phyloP scores from a whole-genome alignment of 2,797 vertebrate species.

The Platalea minor region DNA sequence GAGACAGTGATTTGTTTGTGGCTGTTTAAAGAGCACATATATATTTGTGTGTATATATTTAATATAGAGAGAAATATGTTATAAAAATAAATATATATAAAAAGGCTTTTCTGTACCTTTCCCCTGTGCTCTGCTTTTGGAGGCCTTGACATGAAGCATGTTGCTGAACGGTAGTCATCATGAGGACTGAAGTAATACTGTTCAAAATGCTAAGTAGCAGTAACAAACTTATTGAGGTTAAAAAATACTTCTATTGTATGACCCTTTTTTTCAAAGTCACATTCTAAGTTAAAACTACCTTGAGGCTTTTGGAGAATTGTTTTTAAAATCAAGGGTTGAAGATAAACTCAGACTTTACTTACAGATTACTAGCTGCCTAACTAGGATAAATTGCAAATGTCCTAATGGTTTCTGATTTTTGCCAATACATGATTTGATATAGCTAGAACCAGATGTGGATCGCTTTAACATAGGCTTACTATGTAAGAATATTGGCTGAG shows the following conservation, averaged over 20 bases:
- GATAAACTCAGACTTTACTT: not conserved
- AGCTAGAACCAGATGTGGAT: not conserved
- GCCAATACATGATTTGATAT: not conserved
- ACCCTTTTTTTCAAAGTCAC: not conserved
- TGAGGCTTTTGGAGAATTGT: not conserved
- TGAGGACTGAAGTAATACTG: not conserved
- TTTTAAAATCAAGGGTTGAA: not conserved
- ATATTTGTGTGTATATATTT: no score
- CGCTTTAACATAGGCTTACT: not conserved
- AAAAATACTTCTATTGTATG: not conserved
- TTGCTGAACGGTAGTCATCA: not conserved
- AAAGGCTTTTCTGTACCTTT: not conserved
- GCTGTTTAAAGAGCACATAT: not conserved
- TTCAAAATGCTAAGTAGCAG: not conserved
- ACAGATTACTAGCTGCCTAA: not conserved
- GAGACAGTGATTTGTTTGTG: not conserved
- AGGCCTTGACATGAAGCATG: not conserved
- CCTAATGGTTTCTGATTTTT: not conserved
- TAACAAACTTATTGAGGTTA: not conserved
- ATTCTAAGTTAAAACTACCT: not conserved
- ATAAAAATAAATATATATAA: not conserved
- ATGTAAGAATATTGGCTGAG: not conserved
- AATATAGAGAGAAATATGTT: no score
- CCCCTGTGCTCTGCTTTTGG: not conserved
- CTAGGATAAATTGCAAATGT: not conserved